Evolutionary conservation across 2,888 invertebrate species (phyloP).

Genomic region (Meiosimyza platycephala): DNA sequence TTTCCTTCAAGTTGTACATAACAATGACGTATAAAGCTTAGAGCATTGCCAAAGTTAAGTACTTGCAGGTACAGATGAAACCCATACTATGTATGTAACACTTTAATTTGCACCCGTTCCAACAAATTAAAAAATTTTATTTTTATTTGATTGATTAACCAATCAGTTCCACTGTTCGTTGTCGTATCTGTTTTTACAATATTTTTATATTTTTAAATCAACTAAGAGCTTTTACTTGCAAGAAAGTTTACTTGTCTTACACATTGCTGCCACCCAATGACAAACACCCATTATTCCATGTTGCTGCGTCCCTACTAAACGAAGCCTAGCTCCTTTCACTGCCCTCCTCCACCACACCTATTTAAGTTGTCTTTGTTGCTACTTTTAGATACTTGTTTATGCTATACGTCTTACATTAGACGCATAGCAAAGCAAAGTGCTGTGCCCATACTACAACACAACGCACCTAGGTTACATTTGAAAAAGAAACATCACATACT

Average conservation of each 20-base stretch:
- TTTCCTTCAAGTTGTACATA: too few relatives aligned
- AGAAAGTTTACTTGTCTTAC: not conserved
- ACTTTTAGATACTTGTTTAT: not conserved
- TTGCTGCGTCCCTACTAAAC: not conserved
- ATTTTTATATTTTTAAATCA: too few relatives aligned
- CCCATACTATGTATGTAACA: too few relatives aligned
- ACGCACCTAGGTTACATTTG: not conserved
- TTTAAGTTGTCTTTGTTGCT: not conserved
- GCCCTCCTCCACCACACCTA: not conserved
- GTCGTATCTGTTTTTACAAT: too few relatives aligned
- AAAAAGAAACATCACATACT: not conserved
- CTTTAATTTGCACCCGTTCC: too few relatives aligned
- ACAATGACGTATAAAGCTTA: too few relatives aligned
- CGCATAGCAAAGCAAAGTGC: not conserved
- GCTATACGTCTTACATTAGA: not conserved
- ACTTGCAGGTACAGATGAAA: too few relatives aligned
- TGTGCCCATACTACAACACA: not conserved
- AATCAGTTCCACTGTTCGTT: too few relatives aligned
- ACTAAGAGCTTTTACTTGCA: too few relatives aligned
- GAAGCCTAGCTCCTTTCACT: not conserved
- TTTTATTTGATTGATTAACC: too few relatives aligned
- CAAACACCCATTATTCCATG: not conserved
- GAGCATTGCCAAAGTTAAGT: too few relatives aligned
- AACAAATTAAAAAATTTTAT: too few relatives aligned
- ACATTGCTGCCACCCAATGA: not conserved